A percentile compares a stretch with the other conserved stretches of the same genome.
Evolutionary conservation across 2,797 vertebrate species (phyloP).

Genomic region (Clarias pachynema): DNA sequence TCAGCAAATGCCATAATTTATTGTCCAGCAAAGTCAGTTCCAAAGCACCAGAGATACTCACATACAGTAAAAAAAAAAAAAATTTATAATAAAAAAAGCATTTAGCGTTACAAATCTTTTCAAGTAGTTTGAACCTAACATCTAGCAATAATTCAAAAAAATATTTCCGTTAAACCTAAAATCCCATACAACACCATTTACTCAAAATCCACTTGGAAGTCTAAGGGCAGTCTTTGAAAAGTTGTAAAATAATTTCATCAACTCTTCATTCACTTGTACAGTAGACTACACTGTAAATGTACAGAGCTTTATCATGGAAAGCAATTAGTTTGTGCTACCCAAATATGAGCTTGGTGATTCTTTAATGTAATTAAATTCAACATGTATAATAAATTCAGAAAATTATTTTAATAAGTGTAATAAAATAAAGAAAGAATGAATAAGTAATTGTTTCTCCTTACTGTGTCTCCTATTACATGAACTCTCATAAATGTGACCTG

Average conservation of each 20-base stretch:
- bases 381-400: neutral
- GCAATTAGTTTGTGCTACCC: neutral
- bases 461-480: neutral
- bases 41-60: neutral
- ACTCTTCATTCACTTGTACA: neutral
- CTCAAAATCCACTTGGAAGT: neutral
- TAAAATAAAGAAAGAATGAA: neutral
- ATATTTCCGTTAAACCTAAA: neutral
- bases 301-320: conserved; percentile 7
- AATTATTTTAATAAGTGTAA: neutral
- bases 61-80: neutral
- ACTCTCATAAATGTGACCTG: neutral
- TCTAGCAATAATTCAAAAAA: neutral
- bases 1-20: neutral
- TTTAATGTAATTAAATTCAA: neutral
- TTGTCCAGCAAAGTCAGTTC: neutral
- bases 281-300: neutral
- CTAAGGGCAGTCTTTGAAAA: neutral
- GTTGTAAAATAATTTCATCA: neutral
- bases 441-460: conserved; percentile 1
- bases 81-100: neutral
- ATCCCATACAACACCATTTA: neutral
- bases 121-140: neutral
- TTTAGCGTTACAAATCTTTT: neutral
- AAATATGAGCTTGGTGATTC: neutral